Percentiles rank a stretch among this genome's conserved stretches.
phyloP scores from a whole-genome alignment of 2,797 vertebrate genomes.

The Antennarius maculatus region DNA sequence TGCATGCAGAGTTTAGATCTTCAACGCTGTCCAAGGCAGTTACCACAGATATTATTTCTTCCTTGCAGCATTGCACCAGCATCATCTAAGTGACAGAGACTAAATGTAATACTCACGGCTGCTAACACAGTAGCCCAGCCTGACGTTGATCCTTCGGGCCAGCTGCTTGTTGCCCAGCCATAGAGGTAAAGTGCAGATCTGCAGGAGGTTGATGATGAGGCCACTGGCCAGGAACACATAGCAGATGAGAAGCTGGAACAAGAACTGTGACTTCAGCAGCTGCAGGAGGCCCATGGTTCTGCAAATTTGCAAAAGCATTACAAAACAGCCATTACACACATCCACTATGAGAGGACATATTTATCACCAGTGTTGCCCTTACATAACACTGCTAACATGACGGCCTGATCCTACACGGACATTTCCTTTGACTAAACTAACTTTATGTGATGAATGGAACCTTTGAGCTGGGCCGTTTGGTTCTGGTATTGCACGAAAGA shows the following conservation, averaged over 20 bases:
- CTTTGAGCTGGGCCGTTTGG: constrained; percentile 37
- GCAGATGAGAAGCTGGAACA: constrained; percentile 91
- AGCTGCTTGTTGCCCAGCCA: constrained; percentile 92
- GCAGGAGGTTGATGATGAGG: constrained; percentile 90
- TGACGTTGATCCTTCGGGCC: constrained; percentile 91
- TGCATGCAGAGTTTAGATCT: too few species aligned
- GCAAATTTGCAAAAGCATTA: constrained; percentile 12
- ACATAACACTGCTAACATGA: constrained; percentile 19
- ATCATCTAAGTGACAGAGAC: neutral
- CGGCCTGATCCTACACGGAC: constrained; percentile 26
- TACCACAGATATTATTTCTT: neutral
- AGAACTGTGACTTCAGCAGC: constrained; percentile 91
- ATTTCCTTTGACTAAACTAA: constrained; percentile 36
- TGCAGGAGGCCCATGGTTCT: constrained; percentile 87
- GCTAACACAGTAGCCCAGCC: constrained; percentile 89
- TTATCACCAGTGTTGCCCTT: neutral
- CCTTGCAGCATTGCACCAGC: neutral
- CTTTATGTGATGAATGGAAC: constrained; percentile 49
- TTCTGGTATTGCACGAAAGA: neutral
- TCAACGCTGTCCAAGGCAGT: neutral
- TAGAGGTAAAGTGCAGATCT: constrained; percentile 88
- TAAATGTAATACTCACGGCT: constrained; percentile 87
- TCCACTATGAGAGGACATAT: neutral
- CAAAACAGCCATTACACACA: neutral
- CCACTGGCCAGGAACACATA: constrained; percentile 94